Base-by-base conservation (phyloP, 1,140 invertebrate species). In the Drosophila virilis region DNA sequence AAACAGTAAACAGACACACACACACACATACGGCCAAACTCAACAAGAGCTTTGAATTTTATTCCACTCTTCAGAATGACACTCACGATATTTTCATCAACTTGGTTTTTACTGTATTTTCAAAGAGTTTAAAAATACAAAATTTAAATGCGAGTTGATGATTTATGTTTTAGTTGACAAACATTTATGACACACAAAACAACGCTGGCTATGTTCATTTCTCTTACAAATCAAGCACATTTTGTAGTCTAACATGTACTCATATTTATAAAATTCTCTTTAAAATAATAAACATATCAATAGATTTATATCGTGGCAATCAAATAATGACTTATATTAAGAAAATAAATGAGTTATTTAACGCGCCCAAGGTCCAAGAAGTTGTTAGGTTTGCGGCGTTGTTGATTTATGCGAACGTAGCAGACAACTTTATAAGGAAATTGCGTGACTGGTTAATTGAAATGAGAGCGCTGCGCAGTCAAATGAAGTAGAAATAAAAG, bases 391-490 rank as follows among this genome's bases (percentile, higher is more conserved):
- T 50, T 45, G 67, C 43, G 62, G 43, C 68, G 70, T 71, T 43
- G 61, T 73, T 88, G 76, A 88, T 86, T 88, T 86, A 86, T 86
- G 83, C 10, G 64, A 28, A 54, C 55, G 42, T 48, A 32, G 64
- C 65, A 86, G 82, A 86, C 82, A 88, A 86, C 64, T 82, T 72
- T 70, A 86, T 88, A 66, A 88, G 83, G 58, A 55, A 79, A 80
- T 86, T 88, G 83, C 83, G 83, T 86, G 83, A 86, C 83, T 88
- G 79, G 77, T 77, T 86, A 86, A 86, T 88, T 86, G 83, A 86
- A 79, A 80, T 79, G 71, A 61, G 77, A 58, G 33, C 52, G 54
- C 22, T 61, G 15, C 8, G 17, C 17, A 33, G 46, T 28, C 7
- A 33, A 61, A 35, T 6, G 15, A 9, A 22, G 28, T 13, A 38